These are phyloP conservation scores for Pseudachorutes palmiensis DNA, from an alignment of 1,140 invertebrate genomes.

Conservation along the genomic window DNA sequence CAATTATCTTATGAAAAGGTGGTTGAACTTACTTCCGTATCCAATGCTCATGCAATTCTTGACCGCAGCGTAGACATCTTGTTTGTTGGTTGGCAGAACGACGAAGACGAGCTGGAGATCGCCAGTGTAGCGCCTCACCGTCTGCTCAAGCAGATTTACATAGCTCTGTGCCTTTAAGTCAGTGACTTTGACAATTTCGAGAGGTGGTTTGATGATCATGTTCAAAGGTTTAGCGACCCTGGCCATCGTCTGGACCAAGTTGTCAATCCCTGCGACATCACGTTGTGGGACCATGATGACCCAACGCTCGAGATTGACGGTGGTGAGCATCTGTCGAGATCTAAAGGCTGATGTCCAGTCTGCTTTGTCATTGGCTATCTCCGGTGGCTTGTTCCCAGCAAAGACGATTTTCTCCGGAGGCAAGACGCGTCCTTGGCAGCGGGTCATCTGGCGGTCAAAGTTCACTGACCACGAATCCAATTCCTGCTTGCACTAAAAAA, in stretches of 20 bases:
- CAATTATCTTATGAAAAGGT: neutral
- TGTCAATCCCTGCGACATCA: neutral
- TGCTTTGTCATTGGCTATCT: neutral
- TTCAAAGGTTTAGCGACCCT: constrained; percentile 8
- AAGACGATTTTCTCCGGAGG: constrained; percentile 12
- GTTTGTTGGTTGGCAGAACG: constrained; percentile 57
- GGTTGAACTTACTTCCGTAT: constrained; percentile 17
- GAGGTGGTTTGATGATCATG: constrained; percentile 2
- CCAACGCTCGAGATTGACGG: constrained; percentile 42
- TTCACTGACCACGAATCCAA: neutral
- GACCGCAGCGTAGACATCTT: constrained; percentile 67
- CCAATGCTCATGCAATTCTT: constrained; percentile 78
- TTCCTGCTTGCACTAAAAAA: neutral
- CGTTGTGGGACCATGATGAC: constrained; percentile 41
- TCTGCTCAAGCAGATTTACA: constrained; percentile 48
- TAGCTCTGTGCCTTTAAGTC: constrained; percentile 34
- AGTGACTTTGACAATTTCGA: constrained; percentile 37
- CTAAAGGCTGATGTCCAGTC: constrained; percentile 36
- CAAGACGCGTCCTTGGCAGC: neutral
- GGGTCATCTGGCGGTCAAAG: neutral
- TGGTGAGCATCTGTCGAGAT: constrained; percentile 9
- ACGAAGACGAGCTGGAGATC: constrained; percentile 56
- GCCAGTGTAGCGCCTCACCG: constrained; percentile 43
- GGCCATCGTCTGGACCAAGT: constrained; percentile 9
- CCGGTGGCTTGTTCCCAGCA: neutral